phyloP scores from a whole-genome alignment of 2,888 invertebrate species.

The Zele albiditarsus region DNA sequence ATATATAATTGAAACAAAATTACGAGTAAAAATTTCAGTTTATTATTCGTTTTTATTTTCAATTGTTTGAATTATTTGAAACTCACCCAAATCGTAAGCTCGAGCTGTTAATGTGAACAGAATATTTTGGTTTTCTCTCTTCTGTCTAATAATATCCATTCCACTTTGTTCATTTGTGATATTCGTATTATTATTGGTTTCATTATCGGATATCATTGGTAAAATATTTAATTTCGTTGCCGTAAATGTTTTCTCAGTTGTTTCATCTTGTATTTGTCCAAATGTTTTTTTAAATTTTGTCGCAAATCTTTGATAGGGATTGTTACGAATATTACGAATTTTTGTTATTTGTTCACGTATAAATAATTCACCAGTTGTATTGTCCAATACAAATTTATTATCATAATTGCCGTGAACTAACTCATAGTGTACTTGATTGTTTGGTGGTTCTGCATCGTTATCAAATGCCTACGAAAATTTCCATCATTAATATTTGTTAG shows the following conservation, averaged over 20 bases:
- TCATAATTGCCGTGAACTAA: constrained; percentile 84
- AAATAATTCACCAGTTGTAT: constrained; percentile 83
- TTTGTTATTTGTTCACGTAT: constrained; percentile 75
- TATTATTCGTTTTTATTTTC: not conserved
- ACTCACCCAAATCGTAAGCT: constrained; percentile 85
- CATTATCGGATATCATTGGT: constrained; percentile 9
- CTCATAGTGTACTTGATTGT: constrained; percentile 90
- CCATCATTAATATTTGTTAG: not conserved
- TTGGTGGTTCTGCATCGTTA: constrained; percentile 87
- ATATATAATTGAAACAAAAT: not conserved
- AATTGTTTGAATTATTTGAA: not conserved
- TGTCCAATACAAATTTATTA: constrained; percentile 83
- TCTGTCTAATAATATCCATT: constrained; percentile 66
- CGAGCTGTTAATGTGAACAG: constrained; percentile 82
- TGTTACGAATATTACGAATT: constrained; percentile 61
- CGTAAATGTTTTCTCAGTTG: not conserved
- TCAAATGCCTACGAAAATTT: constrained; percentile 79
- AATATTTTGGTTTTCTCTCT: constrained; percentile 74
- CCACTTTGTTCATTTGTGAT: constrained; percentile 67
- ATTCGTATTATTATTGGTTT: not conserved
- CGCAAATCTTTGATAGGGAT: constrained; percentile 53
- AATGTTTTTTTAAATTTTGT: constrained; percentile 50
- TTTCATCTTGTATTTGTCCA: constrained; percentile 32
- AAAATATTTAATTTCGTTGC: constrained; percentile 37
- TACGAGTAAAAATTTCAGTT: no score